phyloP scores from a whole-genome alignment of 2,113 vertebrate genomes.

The Theristicus caerulescens region DNA sequence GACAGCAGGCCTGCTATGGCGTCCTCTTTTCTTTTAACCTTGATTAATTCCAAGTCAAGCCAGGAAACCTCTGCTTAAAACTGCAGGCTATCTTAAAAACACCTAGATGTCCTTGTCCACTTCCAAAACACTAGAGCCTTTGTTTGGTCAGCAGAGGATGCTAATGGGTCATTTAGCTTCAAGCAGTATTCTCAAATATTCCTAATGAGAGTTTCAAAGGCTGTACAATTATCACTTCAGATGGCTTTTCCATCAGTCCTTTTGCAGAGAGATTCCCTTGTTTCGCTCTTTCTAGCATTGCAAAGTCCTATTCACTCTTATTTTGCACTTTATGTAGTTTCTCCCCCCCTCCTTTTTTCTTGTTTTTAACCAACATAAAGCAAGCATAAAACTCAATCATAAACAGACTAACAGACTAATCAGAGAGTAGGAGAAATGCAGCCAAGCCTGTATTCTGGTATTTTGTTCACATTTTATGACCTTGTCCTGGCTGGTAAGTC shows the following conservation, averaged over 20 bases:
- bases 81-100: not conserved
- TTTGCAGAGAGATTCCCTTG: not conserved
- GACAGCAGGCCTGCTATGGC: not conserved
- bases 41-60: not conserved
- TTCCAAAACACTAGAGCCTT: not conserved
- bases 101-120: not conserved
- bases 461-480: not conserved
- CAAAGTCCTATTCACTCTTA: not conserved
- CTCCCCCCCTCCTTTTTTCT: not conserved
- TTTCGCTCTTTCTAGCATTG: not conserved
- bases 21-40: not conserved
- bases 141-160: conserved; percentile 41
- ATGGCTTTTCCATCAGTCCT: not conserved
- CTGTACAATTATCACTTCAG: not conserved
- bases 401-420: not conserved
- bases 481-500: not conserved
- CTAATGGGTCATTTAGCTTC: conserved; percentile 4
- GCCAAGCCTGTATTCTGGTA: not conserved
- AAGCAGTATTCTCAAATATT: not conserved
- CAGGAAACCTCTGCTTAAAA: not conserved
- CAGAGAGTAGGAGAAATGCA: not conserved
- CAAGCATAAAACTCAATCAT: not conserved
- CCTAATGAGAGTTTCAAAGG: not conserved
- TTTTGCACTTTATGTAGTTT: not conserved
- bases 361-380: not conserved